A percentile compares a stretch with the other conserved stretches of the same genome.
These are phyloP conservation scores for Temnothorax unifasciatus DNA, from an alignment of 2,888 invertebrate genomes.

Conservation along the genomic window DNA sequence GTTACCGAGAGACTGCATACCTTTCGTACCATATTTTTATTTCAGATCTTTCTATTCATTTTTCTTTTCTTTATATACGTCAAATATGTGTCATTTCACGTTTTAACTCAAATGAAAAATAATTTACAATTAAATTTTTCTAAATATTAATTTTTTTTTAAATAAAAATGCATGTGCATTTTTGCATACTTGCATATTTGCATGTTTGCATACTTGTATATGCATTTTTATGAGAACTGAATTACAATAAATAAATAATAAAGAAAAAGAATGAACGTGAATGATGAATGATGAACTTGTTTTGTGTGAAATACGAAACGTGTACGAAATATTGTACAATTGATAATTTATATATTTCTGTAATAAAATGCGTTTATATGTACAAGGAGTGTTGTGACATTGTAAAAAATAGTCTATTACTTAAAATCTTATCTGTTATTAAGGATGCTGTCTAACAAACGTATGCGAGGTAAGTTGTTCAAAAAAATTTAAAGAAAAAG, in stretches of 20 bases:
- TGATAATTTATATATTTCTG: constrained; percentile 20
- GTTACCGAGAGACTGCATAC: neutral
- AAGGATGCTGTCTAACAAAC: constrained; percentile 19
- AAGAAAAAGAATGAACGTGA: neutral
- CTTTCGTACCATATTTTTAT: constrained; percentile 22
- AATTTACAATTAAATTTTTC: neutral
- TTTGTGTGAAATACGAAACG: neutral
- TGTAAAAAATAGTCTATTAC: constrained; percentile 51
- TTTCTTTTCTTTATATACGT: neutral
- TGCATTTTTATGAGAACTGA: neutral
- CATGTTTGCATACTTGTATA: neutral
- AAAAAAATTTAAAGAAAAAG: constrained; percentile 1
- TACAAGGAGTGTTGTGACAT: neutral
- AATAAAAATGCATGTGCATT: neutral
- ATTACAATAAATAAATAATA: neutral
- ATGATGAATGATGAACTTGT: constrained; percentile 7
- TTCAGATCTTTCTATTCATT: neutral
- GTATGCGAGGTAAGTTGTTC: neutral
- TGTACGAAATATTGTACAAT: constrained; percentile 9
- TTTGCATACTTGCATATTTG: neutral
- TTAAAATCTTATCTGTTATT: constrained; percentile 14
- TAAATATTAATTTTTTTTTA: neutral
- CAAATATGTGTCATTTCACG: neutral
- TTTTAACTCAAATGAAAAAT: neutral
- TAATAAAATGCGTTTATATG: constrained; percentile 6